A percentile compares a stretch with the other conserved stretches of the same genome.
phyloP scores from a whole-genome alignment of 2,888 invertebrate genomes.

The Colletes collaris region DNA sequence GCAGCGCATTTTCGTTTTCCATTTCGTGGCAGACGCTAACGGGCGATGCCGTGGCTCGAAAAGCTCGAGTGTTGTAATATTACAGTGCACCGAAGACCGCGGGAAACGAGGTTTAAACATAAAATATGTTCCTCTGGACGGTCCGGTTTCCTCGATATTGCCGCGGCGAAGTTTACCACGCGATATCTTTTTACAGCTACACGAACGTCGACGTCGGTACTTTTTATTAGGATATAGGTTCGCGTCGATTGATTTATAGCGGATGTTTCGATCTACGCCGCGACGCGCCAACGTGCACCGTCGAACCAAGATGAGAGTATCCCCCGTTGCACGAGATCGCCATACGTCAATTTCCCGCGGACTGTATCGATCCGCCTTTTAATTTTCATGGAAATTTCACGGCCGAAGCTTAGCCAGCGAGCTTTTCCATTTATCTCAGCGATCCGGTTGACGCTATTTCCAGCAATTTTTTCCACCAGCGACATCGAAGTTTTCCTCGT shows the following conservation, averaged over 20 bases:
- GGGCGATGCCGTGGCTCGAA: neutral
- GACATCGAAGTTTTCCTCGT: no score
- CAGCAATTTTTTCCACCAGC: neutral
- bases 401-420: neutral
- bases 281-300: neutral
- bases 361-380: conserved; percentile 56
- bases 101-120: conserved; percentile 21
- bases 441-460: neutral
- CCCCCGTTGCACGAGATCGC: conserved; percentile 41
- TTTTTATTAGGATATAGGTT: conserved; percentile 63
- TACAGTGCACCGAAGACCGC: neutral
- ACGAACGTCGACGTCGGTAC: conserved; percentile 35
- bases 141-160: conserved; percentile 7
- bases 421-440: neutral
- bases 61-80: neutral
- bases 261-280: conserved; percentile 29
- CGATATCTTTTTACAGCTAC: conserved; percentile 49
- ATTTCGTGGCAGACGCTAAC: neutral
- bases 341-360: conserved; percentile 62
- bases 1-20: neutral
- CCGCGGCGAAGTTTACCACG: conserved; percentile 16
- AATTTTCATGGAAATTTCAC: conserved; percentile 67
- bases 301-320: conserved; percentile 58
- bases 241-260: conserved; percentile 60
- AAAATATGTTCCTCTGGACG: conserved; percentile 14